Evolutionary conservation across 2,113 vertebrate species (phyloP), one percentile per base, ranked within the genome.

Genomic region (Lepus timidus): DNA sequence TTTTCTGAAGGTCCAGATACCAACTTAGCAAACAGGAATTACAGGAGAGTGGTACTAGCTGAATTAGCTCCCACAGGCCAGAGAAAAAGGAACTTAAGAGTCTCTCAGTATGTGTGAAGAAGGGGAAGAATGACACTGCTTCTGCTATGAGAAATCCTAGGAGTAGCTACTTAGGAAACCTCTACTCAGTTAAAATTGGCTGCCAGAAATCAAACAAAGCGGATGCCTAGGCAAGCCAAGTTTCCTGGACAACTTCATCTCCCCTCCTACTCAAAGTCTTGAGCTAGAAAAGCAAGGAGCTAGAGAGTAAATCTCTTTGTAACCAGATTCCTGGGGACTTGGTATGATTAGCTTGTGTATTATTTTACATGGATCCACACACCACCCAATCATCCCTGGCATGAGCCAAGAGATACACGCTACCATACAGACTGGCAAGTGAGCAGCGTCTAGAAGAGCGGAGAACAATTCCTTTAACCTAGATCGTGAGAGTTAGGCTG

Each of bases 1-100:
- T 16, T 76, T 89, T 92, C n/a, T 78, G 19, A 29, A 96, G 91
- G 70, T 79, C 95, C 70, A 33, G 20, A 62, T 84, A 75, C 73
- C 27, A 95, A 51, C 1, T 49, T 49, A 85, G 12, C 31, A 85
- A 88, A 81, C 17, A 17, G 25, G 13, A 89, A 68, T 89, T 62
- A 85, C 1, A 68, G 73, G 25, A 29, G 23, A 90, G 55, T 96
- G 6, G 3, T 44, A 1, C 65, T 55, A 83, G 44, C 25, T 93
- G 25, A 91, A 91, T 19, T 17, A 88, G 39, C 51, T 2, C 29
- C 25, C 33, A 52, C n/a, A 84, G 17, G 33, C 61, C 52, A 78
- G 29, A 85, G 73, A 52, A n/a, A 44, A 51, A 87, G 84, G 44
- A 88, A 85, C 36, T 86, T 68, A 25, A 81, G 39, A 85, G 20